These are phyloP conservation scores for Cryptotis parvus DNA, from an alignment of 2,113 vertebrate genomes.

Conservation along the genomic window DNA sequence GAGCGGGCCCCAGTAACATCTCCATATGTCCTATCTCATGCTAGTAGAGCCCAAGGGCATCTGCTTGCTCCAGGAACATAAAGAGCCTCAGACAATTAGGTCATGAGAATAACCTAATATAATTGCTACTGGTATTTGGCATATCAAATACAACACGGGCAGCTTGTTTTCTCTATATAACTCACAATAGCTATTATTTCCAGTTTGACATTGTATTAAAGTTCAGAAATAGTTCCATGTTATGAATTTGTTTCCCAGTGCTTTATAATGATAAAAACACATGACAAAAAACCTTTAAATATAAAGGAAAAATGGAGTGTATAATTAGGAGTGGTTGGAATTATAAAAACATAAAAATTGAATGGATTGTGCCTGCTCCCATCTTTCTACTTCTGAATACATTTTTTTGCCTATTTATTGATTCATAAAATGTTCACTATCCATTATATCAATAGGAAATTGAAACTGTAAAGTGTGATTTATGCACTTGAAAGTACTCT, in stretches of 20 bases:
- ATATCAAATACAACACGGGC: no score
- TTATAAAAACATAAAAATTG: constrained; percentile 50
- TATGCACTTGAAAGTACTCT: constrained; percentile 16
- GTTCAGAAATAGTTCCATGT: not conserved
- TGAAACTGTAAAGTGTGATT: constrained; percentile 61
- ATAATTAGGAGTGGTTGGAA: constrained; percentile 50
- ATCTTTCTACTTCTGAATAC: constrained; percentile 43
- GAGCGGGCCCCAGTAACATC: no score
- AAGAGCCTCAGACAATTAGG: no score
- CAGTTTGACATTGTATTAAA: constrained; percentile 45
- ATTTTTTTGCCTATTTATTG: constrained; percentile 68
- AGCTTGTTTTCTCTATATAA: constrained; percentile 59
- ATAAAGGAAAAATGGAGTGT: constrained; percentile 38
- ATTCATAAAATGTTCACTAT: constrained; percentile 54
- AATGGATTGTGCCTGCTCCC: not conserved
- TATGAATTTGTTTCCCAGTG: constrained; percentile 54
- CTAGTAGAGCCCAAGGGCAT: no score
- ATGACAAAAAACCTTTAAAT: constrained; percentile 25
- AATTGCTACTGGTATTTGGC: no score
- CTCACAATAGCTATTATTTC: constrained; percentile 48
- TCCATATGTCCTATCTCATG: no score
- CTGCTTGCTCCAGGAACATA: no score
- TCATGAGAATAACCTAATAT: no score
- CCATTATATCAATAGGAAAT: constrained; percentile 50
- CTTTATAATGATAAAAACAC: constrained; percentile 53